Evolutionary conservation across 1,140 invertebrate species (phyloP).

Genomic region (Tetramorium parvispinum): DNA sequence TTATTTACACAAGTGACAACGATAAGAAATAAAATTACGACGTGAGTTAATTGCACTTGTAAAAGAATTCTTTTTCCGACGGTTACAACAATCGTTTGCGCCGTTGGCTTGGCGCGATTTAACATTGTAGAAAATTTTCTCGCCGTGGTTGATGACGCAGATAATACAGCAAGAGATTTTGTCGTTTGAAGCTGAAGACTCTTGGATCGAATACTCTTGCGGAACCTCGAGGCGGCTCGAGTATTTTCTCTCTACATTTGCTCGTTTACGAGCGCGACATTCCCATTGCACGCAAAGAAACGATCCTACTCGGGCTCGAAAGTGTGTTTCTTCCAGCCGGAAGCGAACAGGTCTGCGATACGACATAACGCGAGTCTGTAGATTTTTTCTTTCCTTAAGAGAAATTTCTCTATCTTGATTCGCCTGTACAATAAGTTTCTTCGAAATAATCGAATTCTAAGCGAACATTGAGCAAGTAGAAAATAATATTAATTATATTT

Average conservation of each 20-base stretch:
- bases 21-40: background rate
- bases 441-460: background rate
- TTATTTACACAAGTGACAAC: background rate
- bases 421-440: background rate
- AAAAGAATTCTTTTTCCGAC: background rate
- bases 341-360: conserved; percentile 20
- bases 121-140: conserved; percentile 38
- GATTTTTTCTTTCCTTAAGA: background rate
- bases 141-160: conserved; percentile 34
- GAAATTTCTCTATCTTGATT: background rate
- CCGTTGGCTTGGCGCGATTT: background rate
- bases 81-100: background rate
- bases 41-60: background rate
- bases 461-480: background rate
- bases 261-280: conserved; percentile 54
- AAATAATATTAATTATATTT: conserved; percentile 8
- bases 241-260: conserved; percentile 54
- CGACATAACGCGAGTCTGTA: conserved; percentile 17
- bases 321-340: conserved; percentile 37
- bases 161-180: conserved; percentile 50
- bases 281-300: conserved; percentile 41
- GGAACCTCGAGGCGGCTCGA: background rate
- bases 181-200: conserved; percentile 33
- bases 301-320: conserved; percentile 4
- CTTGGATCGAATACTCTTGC: conserved; percentile 25